Base-by-base conservation (phyloP, 2,888 invertebrate genomes). In the Elegia similella region DNA sequence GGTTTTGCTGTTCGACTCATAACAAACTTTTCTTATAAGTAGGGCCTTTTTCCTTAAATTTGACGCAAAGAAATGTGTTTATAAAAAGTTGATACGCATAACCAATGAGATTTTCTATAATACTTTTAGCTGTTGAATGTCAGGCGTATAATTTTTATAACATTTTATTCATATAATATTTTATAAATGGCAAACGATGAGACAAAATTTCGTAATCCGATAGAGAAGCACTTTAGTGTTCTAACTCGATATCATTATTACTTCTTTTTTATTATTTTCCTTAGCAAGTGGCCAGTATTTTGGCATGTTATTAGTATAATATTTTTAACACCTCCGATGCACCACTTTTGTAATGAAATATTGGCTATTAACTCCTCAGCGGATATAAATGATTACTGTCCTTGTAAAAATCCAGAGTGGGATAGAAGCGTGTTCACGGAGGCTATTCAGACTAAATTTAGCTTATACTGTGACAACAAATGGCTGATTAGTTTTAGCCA, bases 221-320 rank as follows among this genome's bases (percentile, higher is more conserved):
- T 86, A 3, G 87, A 86, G 57, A 78, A 71, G 60, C 69, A 80
- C 58, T 84, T 86, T 30, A 60, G 69, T 16, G 64, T 57, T 1
- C 53, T 84, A 3, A 69, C 80, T 0, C 66, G 66, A 1, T 88
- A 86, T 46, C 88, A 88, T 47, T 78, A 70, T 7, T 87, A 72
- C 47, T 64, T 82, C 7, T 86, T 83, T 59, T 61, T 61, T 7
- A 17, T 84, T 1, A 44, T 86, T 12, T 86, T 86, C 56, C 2
- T 73, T 0, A 72, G 78, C 30, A 83, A 86, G 59, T 47, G 80
- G 12, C 83, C 84, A 1, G 52, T 80, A 30, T 80, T 80, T 32
- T 88, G 87, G 88, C 88, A 88, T 57, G 65, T 86, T 0, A 59
- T 88, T 0, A 84, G 75, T 59, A 55, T 87, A 6, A 70, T 88